These are phyloP conservation scores for Xenopus borealis DNA, from an alignment of 2,113 vertebrate genomes.

Conservation along the genomic window DNA sequence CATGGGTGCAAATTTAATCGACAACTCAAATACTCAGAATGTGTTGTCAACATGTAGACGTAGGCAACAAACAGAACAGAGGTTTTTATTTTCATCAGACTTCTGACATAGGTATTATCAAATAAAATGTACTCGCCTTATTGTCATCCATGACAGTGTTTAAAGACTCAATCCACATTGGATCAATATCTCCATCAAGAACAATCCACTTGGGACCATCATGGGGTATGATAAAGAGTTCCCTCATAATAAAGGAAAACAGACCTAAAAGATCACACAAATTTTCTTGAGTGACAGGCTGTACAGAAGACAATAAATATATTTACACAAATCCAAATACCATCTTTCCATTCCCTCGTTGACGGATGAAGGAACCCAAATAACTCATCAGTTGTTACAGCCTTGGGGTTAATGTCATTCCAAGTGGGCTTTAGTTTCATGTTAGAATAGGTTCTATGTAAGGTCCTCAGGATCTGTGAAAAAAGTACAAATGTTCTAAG, in stretches of 20 bases:
- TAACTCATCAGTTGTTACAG: constrained; percentile 66
- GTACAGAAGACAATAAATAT: background rate
- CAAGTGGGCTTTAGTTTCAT: constrained; percentile 66
- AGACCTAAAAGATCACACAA: constrained; percentile 54
- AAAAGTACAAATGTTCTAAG: background rate
- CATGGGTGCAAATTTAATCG: no score
- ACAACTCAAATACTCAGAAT: no score
- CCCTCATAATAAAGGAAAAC: constrained; percentile 71
- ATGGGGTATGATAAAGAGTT: constrained; percentile 58
- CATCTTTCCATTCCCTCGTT: constrained; percentile 72
- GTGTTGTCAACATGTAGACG: no score
- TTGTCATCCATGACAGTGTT: constrained; percentile 74
- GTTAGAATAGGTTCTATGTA: constrained; percentile 62
- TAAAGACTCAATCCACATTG: constrained; percentile 73
- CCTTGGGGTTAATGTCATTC: constrained; percentile 69
- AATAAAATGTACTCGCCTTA: constrained; percentile 56
- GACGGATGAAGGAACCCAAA: constrained; percentile 70
- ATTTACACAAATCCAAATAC: constrained; percentile 48
- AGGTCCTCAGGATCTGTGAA: constrained; percentile 65
- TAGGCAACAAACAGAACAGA: no score
- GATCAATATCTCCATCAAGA: constrained; percentile 69
- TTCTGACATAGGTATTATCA: background rate
- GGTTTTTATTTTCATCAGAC: no score
- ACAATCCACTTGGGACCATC: constrained; percentile 70
- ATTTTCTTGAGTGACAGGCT: background rate